Evolutionary conservation across 2,113 vertebrate species (phyloP).

Genomic region (Trogon surrucura): DNA sequence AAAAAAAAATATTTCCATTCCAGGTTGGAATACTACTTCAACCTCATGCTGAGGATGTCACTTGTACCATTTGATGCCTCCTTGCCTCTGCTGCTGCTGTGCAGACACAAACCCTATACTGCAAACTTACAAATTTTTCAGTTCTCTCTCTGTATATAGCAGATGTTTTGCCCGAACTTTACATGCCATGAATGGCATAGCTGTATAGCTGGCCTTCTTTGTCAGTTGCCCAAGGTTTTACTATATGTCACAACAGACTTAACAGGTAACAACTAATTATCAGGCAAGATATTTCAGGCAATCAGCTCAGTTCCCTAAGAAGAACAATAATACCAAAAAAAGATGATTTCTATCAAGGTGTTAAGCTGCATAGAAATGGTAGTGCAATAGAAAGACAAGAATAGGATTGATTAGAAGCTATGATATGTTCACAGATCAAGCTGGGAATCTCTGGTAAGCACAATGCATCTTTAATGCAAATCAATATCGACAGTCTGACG

Average conservation of each 20-base stretch:
- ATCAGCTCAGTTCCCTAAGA: background rate
- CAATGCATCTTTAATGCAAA: slow-evolving; percentile 64
- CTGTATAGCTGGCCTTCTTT: background rate
- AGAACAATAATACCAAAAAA: background rate
- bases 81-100: background rate
- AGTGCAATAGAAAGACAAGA: slow-evolving; percentile 9
- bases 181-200: background rate
- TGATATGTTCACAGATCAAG: slow-evolving; percentile 36
- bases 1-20: background rate
- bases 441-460: slow-evolving; percentile 57
- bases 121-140: background rate
- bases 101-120: background rate
- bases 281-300: slow-evolving; percentile 1
- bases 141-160: background rate
- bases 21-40: background rate
- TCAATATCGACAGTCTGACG: slow-evolving; percentile 36
- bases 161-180: background rate
- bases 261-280: slow-evolving; percentile 16
- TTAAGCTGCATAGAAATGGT: slow-evolving; percentile 19
- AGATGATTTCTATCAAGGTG: background rate
- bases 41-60: background rate
- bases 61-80: background rate
- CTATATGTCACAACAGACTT: background rate
- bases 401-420: slow-evolving; percentile 67
- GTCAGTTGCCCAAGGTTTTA: background rate